Conservation (phyloP, 2,113 vertebrate genomes). For the Tinamus guttatus region DNA sequence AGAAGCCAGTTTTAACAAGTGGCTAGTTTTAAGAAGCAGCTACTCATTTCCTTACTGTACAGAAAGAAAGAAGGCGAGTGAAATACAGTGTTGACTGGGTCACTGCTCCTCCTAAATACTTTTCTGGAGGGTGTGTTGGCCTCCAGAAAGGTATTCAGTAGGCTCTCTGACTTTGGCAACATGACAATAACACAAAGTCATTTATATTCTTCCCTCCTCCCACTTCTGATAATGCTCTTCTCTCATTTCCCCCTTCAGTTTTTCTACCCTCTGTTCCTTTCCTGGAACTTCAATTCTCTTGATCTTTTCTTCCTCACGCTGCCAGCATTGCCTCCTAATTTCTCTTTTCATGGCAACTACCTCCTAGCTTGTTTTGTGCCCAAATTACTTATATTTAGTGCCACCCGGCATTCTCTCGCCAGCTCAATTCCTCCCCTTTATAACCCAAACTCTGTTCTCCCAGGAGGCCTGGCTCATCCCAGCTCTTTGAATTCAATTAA, state of each 20-base stretch:
- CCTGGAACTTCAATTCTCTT: background rate
- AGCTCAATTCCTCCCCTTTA: slow-evolving; percentile 33
- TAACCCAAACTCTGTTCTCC: slow-evolving; percentile 27
- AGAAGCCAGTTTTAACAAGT: background rate
- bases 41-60: background rate
- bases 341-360: background rate
- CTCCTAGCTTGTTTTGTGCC: slow-evolving; percentile 30
- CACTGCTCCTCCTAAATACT: background rate
- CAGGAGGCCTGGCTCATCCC: slow-evolving; percentile 32
- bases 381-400: slow-evolving; percentile 57
- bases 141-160: background rate
- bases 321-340: background rate
- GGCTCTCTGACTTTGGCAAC: background rate
- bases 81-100: background rate
- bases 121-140: background rate
- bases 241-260: background rate
- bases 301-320: background rate
- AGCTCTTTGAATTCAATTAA: slow-evolving; percentile 71
- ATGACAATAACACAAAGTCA: background rate
- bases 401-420: background rate
- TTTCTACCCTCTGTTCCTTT: background rate
- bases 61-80: background rate
- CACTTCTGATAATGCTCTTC: background rate
- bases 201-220: background rate
- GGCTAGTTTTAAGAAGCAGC: background rate